These are phyloP conservation scores for Hydrophis major DNA, from an alignment of 2,797 vertebrate species.

Conservation along the genomic window DNA sequence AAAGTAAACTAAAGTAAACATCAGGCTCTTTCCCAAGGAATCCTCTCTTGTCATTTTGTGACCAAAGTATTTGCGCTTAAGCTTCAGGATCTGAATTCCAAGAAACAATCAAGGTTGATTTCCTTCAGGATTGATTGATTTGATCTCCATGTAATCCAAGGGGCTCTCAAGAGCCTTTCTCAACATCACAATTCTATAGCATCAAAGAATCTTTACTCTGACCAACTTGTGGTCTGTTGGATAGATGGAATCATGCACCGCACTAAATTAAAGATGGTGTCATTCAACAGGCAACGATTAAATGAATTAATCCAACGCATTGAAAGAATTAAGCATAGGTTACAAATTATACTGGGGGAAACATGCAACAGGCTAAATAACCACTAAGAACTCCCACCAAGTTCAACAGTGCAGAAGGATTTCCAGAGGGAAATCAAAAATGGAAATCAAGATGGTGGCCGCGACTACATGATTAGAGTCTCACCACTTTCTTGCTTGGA, in stretches of 20 bases:
- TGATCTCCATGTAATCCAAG: neutral
- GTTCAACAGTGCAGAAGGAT: neutral
- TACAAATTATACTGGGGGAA: neutral
- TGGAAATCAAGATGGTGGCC: neutral
- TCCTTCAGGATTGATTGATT: neutral
- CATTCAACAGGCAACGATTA: neutral
- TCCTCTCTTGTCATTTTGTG: neutral
- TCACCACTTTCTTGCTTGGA: neutral
- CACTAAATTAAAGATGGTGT: neutral
- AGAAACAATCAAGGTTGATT: neutral
- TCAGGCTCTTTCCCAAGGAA: neutral
- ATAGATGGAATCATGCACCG: neutral
- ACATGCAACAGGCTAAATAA: neutral
- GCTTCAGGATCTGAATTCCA: neutral
- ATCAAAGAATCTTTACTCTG: neutral
- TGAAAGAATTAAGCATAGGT: neutral
- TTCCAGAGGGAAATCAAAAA: neutral
- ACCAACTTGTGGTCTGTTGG: neutral
- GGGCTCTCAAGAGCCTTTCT: too few species aligned
- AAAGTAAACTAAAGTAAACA: too few species aligned
- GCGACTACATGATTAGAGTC: neutral
- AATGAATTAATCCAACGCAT: neutral
- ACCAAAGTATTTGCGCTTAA: neutral
- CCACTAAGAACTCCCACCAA: neutral
- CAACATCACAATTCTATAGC: too few species aligned